A percentile compares a stretch with the other conserved stretches of the same genome.
These are phyloP conservation scores for Hippocampus barbouri DNA, from an alignment of 2,113 vertebrate genomes.

Conservation along the genomic window DNA sequence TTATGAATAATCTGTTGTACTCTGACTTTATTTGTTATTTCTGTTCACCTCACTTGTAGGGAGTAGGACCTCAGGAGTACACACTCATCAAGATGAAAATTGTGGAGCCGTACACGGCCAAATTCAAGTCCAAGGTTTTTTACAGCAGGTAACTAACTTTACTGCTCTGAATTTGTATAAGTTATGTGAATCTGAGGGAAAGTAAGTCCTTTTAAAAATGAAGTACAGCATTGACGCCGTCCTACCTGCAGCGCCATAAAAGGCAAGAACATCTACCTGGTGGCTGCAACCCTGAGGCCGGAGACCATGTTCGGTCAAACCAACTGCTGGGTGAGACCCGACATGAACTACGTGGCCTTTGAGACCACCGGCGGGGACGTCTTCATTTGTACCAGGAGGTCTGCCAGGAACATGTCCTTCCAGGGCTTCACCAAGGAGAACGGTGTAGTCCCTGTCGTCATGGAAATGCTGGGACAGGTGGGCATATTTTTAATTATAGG, in stretches of 20 bases:
- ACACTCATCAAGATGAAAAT: slow-evolving; percentile 95
- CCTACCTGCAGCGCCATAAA: slow-evolving; percentile 77
- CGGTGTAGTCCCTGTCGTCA: slow-evolving; percentile 84
- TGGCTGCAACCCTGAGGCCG: slow-evolving; percentile 92
- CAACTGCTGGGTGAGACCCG: slow-evolving; percentile 94
- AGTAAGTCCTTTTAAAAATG: not conserved
- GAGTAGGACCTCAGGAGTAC: slow-evolving; percentile 95
- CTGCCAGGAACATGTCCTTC: slow-evolving; percentile 94
- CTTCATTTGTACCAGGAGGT: slow-evolving; percentile 84
- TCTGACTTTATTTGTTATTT: not conserved
- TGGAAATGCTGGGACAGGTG: slow-evolving; percentile 94
- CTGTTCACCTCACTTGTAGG: slow-evolving; percentile 66
- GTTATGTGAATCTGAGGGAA: not conserved
- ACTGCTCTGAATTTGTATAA: not conserved
- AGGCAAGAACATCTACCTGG: slow-evolving; percentile 86
- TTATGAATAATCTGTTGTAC: no score
- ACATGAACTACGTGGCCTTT: slow-evolving; percentile 94
- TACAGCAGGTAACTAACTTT: slow-evolving; percentile 58
- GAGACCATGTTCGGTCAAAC: slow-evolving; percentile 99
- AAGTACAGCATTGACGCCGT: not conserved
- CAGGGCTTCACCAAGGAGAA: slow-evolving; percentile 90
- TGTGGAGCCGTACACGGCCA: slow-evolving; percentile 86
- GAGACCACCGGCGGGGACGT: slow-evolving; percentile 80
- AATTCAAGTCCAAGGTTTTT: slow-evolving; percentile 81
- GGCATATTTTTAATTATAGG: not conserved